Evolutionary conservation across 2,797 vertebrate species (phyloP), one percentile per base, ranked within the genome.

Genomic region (Hipposideros larvatus): DNA sequence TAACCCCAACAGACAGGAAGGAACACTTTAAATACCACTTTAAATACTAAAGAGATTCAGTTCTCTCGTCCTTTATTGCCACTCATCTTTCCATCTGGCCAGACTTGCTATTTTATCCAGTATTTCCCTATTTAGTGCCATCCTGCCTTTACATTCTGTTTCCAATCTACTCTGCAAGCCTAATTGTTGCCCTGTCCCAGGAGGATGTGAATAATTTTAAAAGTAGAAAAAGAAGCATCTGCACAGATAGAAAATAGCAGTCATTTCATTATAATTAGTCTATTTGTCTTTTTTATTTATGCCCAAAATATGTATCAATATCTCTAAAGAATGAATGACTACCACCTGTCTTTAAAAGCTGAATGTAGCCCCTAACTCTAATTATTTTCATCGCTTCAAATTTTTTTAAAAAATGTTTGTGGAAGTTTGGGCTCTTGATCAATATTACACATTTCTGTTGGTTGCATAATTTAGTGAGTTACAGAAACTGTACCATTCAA

Each of bases 111-210:
- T 57, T 78, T 95, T 79, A 87, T 84, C 26, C 84, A 96, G 28
- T 88, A 74, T 24, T 41, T 88, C 68, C 95, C 68, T 63, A 7
- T 71, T 90, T 63, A 88, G 43, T 82, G 65, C 34, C 91, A n/a
- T 94, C 92, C 65, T 66, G 48, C 93, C 95, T 97, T 46, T 87
- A 89, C 90, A 94, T 95, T 97, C 96, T 80, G 75, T 77, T 98
- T 98, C 51, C 79, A 96, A n/a, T 95, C 61, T 95, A 74, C 53
- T 96, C 70, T 57, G 26, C 26, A 94, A 86, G 74, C 79, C 86
- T 98, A 97, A 98, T 98, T 97, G 75, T 91, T 96, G 16, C 74
- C 93, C 51, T 98, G 78, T 97, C 93, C 70, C 97, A 96, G 95
- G 82, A 85, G 96, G 43, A 96, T 89, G 41, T 85, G 65, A 97